Evolutionary conservation across 2,888 invertebrate genomes (phyloP), one percentile per base, ranked within the genome.

Genomic region (Agonopterix heracliana): DNA sequence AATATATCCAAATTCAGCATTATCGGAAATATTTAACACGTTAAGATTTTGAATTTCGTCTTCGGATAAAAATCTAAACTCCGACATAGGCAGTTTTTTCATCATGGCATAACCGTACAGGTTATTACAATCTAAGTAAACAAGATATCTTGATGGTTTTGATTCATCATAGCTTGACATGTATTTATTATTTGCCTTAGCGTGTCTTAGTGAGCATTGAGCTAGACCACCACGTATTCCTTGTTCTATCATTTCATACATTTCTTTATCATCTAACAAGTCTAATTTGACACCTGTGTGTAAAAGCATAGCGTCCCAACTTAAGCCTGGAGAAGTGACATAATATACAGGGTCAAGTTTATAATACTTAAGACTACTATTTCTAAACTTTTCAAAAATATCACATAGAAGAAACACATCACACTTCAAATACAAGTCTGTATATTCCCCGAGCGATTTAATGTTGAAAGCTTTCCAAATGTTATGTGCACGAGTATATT

Each of bases 111-210:
- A 60, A 3, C 66, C 67, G 49, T 69, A 71, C 13, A 68, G 49
- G 54, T 71, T 73, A 48, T 69, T 67, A 26, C 60, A 56, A 53
- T 70, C 68, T 4, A 64, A 52, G 47, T 67, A 68, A 14, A 61
- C 43, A 10, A 74, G 36, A 50, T 54, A 68, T 17, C 41, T 54
- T 5, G 44, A 38, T 17, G 45, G 40, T 54, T 58, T 11, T 13
- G 36, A 26, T 4, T 34, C 36, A 50, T 67, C 52, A 53, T 51
- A 66, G 47, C 53, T 41, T 0, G 51, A 42, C 48, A 68, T 44
- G 48, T 65, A 63, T 53, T 53, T 54, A 49, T 60, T 55, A 45
- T 56, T 59, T 2, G 63, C 56, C 48, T 42, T 17, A 36, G 64
- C 61, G 50, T 63, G 35, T 46, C 62, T 54, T 7, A 53, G 53